Percentiles rank a stretch among this genome's conserved stretches.
phyloP scores from a whole-genome alignment of 2,888 invertebrate species.

The Mimachlamys varia region DNA sequence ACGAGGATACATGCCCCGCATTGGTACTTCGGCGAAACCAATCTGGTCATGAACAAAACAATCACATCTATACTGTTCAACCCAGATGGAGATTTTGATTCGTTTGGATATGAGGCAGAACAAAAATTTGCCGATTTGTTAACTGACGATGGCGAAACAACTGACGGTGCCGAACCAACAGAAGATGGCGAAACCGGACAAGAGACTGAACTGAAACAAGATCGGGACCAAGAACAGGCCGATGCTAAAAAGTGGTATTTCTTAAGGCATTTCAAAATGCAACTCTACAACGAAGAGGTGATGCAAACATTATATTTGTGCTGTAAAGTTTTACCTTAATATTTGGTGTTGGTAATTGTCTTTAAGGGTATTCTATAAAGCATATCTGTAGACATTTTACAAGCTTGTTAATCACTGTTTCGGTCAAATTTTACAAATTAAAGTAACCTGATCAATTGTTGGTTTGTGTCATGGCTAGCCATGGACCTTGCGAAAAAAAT shows the following conservation, averaged over 20 bases:
- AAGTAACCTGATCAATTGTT: no score
- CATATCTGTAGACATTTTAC: no score
- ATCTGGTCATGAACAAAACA: neutral
- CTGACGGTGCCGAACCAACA: no score
- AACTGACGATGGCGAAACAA: neutral
- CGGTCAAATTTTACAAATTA: no score
- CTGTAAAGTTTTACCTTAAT: no score
- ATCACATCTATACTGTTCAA: constrained; percentile 5
- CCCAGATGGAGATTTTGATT: neutral
- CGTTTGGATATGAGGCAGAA: neutral
- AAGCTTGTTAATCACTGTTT: no score
- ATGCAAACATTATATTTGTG: no score
- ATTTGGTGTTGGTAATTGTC: no score
- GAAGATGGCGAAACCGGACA: neutral
- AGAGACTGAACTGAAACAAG: neutral
- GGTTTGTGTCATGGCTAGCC: no score
- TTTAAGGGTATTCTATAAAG: no score
- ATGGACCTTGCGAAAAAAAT: no score
- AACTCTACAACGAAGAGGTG: neutral
- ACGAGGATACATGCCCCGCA: constrained; percentile 13
- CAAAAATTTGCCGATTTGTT: neutral
- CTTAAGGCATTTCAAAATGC: constrained; percentile 16
- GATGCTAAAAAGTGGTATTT: neutral
- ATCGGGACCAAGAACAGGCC: neutral
- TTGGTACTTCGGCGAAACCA: neutral